These are phyloP conservation scores for Lophotis ruficrista DNA, from an alignment of 2,113 vertebrate genomes.

Conservation along the genomic window DNA sequence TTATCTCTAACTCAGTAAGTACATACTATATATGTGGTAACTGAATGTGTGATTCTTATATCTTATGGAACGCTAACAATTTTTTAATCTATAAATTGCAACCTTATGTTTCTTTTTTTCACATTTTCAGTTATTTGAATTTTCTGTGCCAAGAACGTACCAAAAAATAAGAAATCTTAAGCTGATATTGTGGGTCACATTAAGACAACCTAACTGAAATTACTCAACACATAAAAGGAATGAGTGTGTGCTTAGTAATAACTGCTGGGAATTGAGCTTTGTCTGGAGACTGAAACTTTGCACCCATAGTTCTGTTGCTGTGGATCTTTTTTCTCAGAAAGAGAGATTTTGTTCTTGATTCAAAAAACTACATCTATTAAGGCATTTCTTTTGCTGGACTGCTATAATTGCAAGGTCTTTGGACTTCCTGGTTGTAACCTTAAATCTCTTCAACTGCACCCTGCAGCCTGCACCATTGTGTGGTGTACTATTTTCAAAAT, in stretches of 20 bases:
- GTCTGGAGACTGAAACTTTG: background rate
- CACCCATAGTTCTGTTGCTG: background rate
- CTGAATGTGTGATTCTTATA: background rate
- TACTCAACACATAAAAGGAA: background rate
- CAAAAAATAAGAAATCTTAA: background rate
- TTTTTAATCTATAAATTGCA: background rate
- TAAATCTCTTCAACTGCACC: background rate
- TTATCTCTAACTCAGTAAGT: background rate
- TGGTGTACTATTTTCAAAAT: background rate
- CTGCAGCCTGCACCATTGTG: rapidly evolving
- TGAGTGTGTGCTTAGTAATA: background rate
- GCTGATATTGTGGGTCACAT: background rate
- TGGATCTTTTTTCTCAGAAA: background rate
- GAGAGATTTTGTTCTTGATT: background rate
- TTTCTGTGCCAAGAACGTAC: background rate
- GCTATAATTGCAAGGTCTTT: background rate
- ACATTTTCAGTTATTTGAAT: background rate
- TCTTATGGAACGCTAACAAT: background rate
- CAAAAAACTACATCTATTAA: background rate
- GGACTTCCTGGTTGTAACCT: background rate
- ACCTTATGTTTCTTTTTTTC: background rate
- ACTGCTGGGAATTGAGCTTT: background rate
- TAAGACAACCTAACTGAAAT: background rate
- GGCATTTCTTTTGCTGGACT: background rate
- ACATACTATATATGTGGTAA: background rate